phyloP scores from a whole-genome alignment of 2,888 invertebrate genomes.

The Hypselothyrea guttata region DNA sequence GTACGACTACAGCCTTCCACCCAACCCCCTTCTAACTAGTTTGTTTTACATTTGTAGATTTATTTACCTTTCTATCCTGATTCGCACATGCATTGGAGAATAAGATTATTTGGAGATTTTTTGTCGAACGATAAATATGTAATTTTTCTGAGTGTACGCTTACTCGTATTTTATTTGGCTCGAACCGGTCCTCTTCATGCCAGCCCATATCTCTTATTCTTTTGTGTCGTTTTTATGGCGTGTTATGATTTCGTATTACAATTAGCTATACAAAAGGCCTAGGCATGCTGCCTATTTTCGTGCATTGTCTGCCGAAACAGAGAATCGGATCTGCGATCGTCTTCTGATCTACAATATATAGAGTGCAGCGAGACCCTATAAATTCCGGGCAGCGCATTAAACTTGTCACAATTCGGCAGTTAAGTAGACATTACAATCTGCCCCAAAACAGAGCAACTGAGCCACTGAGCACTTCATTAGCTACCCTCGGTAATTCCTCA shows the following conservation, averaged over 20 bases:
- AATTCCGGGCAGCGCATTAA: slow-evolving; percentile 52
- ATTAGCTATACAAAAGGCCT: slow-evolving; percentile 72
- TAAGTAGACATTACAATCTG: slow-evolving; percentile 55
- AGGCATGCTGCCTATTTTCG: slow-evolving; percentile 59
- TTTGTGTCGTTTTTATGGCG: slow-evolving; percentile 71
- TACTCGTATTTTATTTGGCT: slow-evolving; percentile 6
- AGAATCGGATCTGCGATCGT: not conserved
- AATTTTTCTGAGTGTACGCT: no score
- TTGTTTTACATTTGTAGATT: no score
- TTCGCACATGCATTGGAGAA: no score
- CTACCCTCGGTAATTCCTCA: not conserved
- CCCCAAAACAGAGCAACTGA: no score
- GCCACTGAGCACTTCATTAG: slow-evolving; percentile 64
- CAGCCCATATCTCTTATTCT: slow-evolving; percentile 3
- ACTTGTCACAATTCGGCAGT: slow-evolving; percentile 68
- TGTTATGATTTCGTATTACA: slow-evolving; percentile 74
- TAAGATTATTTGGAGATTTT: no score
- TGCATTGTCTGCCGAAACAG: slow-evolving; percentile 17
- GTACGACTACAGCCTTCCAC: no score
- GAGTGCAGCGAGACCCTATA: slow-evolving; percentile 32
- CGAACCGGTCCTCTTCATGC: slow-evolving; percentile 55
- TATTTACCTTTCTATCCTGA: no score
- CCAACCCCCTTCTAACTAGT: no score
- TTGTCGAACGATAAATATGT: no score
- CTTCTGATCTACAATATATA: slow-evolving; percentile 5